Conservation (phyloP, 2,888 invertebrate species). For the Hyposoter didymator region DNA sequence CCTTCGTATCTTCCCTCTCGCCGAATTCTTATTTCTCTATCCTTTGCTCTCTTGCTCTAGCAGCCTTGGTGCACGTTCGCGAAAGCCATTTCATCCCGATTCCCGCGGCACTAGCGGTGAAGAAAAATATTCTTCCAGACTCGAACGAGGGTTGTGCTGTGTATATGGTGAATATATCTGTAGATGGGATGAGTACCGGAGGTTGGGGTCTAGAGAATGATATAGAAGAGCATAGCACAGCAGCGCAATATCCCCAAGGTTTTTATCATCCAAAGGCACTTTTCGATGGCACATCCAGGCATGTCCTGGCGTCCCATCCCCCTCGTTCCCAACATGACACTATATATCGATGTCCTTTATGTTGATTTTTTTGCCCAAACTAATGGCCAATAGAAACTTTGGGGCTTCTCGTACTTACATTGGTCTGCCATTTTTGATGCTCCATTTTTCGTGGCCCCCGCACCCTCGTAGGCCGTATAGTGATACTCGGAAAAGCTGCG, state of each 20-base stretch:
- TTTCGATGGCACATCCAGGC: conserved; percentile 1
- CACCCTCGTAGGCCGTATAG: not conserved
- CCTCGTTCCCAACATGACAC: not conserved
- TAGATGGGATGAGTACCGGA: not conserved
- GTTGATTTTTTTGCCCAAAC: conserved; percentile 32
- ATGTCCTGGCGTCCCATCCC: not conserved
- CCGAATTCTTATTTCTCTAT: conserved; percentile 1
- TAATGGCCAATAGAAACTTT: conserved; percentile 23
- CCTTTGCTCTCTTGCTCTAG: conserved; percentile 11
- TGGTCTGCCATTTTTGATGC: not conserved
- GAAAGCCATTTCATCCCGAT: conserved; percentile 58
- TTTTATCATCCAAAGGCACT: conserved; percentile 21
- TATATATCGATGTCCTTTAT: not conserved
- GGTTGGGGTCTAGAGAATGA: not conserved
- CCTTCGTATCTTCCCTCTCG: conserved; percentile 25
- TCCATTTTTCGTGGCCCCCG: conserved; percentile 1
- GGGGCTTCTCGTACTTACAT: not conserved
- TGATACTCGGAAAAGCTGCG: not conserved
- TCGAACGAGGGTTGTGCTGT: not conserved
- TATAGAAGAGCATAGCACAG: conserved; percentile 29
- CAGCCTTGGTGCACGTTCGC: conserved; percentile 29
- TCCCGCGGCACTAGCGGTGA: conserved; percentile 24
- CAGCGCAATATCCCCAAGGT: conserved; percentile 33
- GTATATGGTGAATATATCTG: not conserved
- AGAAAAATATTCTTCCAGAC: conserved; percentile 38